Conservation (phyloP, 2,888 invertebrate species). For the Ctenicera cuprea region DNA sequence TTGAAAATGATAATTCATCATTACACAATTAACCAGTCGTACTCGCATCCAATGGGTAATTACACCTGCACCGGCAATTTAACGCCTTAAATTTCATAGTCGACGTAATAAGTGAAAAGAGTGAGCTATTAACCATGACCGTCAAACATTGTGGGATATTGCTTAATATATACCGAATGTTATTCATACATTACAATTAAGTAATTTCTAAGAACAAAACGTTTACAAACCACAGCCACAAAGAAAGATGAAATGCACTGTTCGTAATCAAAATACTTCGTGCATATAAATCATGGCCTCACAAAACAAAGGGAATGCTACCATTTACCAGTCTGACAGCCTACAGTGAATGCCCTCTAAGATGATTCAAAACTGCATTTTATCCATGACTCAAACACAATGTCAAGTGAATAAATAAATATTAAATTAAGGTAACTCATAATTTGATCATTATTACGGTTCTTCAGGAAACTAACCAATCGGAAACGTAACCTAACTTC, state of each 20-base stretch:
- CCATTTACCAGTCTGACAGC: constrained; percentile 8
- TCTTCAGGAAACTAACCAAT: too few species aligned
- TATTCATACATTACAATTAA: not conserved
- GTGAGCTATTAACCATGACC: not conserved
- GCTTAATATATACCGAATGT: not conserved
- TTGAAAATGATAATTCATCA: too few species aligned
- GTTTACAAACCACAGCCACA: constrained; percentile 8
- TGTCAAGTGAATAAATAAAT: constrained; percentile 10
- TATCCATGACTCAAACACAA: not conserved
- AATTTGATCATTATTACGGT: too few species aligned
- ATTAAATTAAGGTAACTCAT: not conserved
- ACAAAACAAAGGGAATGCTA: constrained; percentile 17
- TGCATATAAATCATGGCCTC: constrained; percentile 14
- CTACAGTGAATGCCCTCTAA: constrained; percentile 4
- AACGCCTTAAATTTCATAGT: constrained; percentile 3
- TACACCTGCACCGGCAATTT: not conserved
- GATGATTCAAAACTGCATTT: constrained; percentile 10
- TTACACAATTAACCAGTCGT: too few species aligned
- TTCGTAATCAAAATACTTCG: constrained; percentile 17
- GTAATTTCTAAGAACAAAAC: constrained; percentile 12
- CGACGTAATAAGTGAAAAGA: constrained; percentile 19
- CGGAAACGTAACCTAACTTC: too few species aligned
- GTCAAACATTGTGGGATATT: not conserved
- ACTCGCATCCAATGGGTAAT: not conserved
- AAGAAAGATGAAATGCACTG: not conserved